A percentile compares a stretch with the other conserved stretches of the same genome.
Conservation (phyloP, 2,113 vertebrate genomes). For the Psittacula cyanocephala region DNA sequence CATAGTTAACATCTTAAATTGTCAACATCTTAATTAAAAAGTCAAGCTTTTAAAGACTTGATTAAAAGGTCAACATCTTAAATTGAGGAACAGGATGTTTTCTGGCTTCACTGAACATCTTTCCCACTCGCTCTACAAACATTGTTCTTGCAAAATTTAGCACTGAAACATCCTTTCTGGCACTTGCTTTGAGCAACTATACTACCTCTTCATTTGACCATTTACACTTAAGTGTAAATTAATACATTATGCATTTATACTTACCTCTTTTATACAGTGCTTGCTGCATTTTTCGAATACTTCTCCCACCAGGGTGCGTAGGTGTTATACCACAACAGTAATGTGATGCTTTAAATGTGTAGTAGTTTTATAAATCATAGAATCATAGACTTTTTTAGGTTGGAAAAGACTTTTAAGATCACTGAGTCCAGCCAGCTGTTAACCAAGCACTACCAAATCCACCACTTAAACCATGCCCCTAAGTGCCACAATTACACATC, state of each 20-base stretch:
- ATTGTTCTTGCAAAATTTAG: background rate
- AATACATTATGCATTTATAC: background rate
- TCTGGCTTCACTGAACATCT: background rate
- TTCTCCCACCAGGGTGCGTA: background rate
- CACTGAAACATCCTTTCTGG: background rate
- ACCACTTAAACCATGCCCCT: background rate
- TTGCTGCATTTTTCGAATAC: background rate
- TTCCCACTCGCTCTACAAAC: fast-evolving
- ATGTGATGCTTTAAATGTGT: background rate
- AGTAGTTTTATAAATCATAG: background rate
- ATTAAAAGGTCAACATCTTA: background rate
- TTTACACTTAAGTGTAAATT: background rate
- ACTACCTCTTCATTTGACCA: background rate
- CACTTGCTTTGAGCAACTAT: no score
- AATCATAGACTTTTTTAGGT: background rate
- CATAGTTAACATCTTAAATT: background rate
- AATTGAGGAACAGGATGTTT: background rate
- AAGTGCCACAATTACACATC: background rate
- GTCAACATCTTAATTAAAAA: background rate
- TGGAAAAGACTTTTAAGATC: background rate
- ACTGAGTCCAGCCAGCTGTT: background rate
- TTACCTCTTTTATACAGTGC: background rate
- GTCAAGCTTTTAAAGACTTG: background rate
- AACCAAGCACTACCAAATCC: background rate
- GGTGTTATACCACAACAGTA: background rate